Base-by-base conservation (phyloP, 2,888 invertebrate species). In the Abscondita cerata region DNA sequence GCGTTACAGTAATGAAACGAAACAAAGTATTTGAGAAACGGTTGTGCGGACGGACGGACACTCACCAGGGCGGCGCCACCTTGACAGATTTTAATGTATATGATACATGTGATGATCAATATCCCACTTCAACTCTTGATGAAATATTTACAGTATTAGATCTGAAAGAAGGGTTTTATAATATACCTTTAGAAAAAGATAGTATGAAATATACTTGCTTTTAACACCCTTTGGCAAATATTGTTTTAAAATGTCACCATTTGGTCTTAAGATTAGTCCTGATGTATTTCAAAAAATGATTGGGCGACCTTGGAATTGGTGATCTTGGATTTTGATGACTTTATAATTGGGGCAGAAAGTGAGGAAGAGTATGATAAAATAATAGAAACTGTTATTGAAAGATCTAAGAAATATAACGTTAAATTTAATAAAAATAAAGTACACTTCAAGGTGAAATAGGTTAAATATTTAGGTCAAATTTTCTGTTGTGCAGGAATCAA, bases 221-320 rank as follows among this genome's bases (percentile, higher is more conserved):
- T 19, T 64, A 33, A 76, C 75, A 3, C 73, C 72, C 41, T 70
- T 68, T 50, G 76, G 73, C 0, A 58, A 72, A 12, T 75, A 68
- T 57, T 19, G 54, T 2, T 66, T 68, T 50, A 54, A 55, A 20
- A 40, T 66, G 31, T 41, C 57, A 40, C 59, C 62, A 31, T 64
- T 64, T 60, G 68, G 68, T 12, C 34, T 67, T 16, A 52, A 53
- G 1, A 12, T 31, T 8, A 38, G 36, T 12, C 75, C 75, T 13
- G 73, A 74, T 31, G 66, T 70, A 15, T 77, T 77, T 65, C 74
- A 76, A 61, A 68, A 66, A 41, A 60, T 68, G 33, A 73, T 76
- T 73, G 16, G 68, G 68, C 15, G 75, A 66, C 18, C 73, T 70
- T 74, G n/a, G n/a, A n/a, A n/a, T 76, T 78, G 46, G 75, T 71